Base-by-base conservation (phyloP, 1,140 invertebrate species). In the Scaptodrosophila lebanonensis region DNA sequence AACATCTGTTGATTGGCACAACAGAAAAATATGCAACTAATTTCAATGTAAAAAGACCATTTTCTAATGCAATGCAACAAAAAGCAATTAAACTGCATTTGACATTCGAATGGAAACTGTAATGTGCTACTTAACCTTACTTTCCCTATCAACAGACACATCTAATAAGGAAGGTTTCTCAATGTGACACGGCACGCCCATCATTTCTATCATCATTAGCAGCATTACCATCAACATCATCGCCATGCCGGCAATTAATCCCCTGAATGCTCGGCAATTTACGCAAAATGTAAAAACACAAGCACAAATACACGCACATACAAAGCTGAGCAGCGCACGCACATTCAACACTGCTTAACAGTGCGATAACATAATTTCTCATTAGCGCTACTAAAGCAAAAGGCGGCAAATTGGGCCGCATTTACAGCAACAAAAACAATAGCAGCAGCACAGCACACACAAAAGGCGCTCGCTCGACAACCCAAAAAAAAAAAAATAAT, bases 351-450 rank as follows among this genome's bases (percentile, higher is more conserved):
- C 48, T 36, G 43, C 48, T 57, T 82, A 66, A 75, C 75, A 79
- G 69, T 42, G 69, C 57, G 65, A 60, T 79, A 82, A 82, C 75
- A 79, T 82, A 63, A 82, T 82, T 73, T 79, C 75, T 70, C 61
- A 79, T 79, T 79, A 82, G 63, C 39, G 68, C 50, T 68, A n/a
- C n/a, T n/a, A n/a, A n/a, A n/a, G n/a, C n/a, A n/a, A n/a, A 45
- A 54, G 47, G 43, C 22, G 40, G 47, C 45, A 77, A 68, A 71
- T 59, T 66, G 59, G 54, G 63, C 49, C 42, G 30, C 49, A 51
- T 30, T 64, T 33, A 64, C 36, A 40, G 43, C 40, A 42, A 39
- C 42, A 38, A 32, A 32, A 48, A 56, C 61, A 61, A 39, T 38
- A 30, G 15, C 35, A 16, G 50, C 36, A 38, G 30, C 15, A 45